Evolutionary conservation across 2,797 vertebrate genomes (phyloP).

Genomic region (Xerus rutilus): DNA sequence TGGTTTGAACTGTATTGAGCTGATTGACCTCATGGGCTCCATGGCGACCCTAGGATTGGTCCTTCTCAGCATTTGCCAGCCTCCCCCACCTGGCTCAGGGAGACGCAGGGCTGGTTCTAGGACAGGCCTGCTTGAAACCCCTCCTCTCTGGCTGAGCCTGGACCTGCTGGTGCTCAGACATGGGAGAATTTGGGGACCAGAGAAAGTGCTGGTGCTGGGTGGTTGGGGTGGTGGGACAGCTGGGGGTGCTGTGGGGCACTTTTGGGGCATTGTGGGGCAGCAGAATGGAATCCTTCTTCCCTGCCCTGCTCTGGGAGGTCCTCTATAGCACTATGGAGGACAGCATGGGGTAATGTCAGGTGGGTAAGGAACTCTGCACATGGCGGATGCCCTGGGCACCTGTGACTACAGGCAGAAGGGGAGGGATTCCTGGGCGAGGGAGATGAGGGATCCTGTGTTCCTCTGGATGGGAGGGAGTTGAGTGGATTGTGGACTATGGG

Average conservation of each 20-base stretch:
- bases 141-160: background rate
- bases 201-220: background rate
- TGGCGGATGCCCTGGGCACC: background rate
- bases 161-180: background rate
- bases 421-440: background rate
- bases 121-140: background rate
- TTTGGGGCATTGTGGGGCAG: background rate
- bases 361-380: background rate
- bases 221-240: background rate
- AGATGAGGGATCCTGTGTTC: background rate
- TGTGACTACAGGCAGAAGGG: background rate
- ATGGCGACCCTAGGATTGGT: fast-evolving
- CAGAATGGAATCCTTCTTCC: no score
- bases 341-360: background rate
- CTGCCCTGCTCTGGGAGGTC: no score
- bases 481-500: background rate
- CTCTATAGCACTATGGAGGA: background rate
- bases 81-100: background rate
- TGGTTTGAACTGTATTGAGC: background rate
- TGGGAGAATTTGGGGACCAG: background rate
- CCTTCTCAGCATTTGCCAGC: background rate
- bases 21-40: background rate
- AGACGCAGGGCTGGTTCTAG: background rate
- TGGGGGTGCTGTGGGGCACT: no score
- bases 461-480: background rate